Percentiles rank a stretch among this genome's conserved stretches.
These are phyloP conservation scores for Sapajus apella DNA, from an alignment of 2,113 vertebrate species.

Conservation along the genomic window DNA sequence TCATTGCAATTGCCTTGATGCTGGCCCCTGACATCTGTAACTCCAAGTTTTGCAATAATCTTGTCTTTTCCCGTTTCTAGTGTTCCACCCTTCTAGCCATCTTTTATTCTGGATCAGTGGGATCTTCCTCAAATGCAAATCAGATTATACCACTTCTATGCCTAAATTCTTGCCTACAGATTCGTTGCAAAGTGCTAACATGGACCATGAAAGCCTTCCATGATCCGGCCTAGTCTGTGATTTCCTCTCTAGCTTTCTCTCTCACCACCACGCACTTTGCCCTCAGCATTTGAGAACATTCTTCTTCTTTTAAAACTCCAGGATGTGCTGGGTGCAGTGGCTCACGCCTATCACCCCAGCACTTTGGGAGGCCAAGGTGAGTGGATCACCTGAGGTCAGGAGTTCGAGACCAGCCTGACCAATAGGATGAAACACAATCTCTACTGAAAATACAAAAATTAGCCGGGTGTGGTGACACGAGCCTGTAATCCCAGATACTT, in stretches of 20 bases:
- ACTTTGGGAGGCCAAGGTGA: too few species aligned
- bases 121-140: background rate
- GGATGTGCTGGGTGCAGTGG: background rate
- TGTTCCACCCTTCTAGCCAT: background rate
- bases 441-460: too few species aligned
- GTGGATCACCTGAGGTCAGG: too few species aligned
- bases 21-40: background rate
- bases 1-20: background rate
- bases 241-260: background rate
- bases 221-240: background rate
- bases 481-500: too few species aligned
- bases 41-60: background rate
- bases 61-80: background rate
- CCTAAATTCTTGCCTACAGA: background rate
- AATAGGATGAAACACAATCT: too few species aligned
- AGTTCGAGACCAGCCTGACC: too few species aligned
- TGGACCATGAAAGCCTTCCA: background rate
- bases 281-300: background rate
- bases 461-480: accelerated
- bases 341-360: too few species aligned
- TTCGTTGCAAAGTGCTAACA: background rate
- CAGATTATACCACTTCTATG: background rate
- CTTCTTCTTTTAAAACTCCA: background rate
- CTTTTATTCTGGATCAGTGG: background rate
- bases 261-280: background rate